Base-by-base conservation (phyloP, 92 coral and sea anemone genomes). In the Hydrozoanthus gracilis region DNA sequence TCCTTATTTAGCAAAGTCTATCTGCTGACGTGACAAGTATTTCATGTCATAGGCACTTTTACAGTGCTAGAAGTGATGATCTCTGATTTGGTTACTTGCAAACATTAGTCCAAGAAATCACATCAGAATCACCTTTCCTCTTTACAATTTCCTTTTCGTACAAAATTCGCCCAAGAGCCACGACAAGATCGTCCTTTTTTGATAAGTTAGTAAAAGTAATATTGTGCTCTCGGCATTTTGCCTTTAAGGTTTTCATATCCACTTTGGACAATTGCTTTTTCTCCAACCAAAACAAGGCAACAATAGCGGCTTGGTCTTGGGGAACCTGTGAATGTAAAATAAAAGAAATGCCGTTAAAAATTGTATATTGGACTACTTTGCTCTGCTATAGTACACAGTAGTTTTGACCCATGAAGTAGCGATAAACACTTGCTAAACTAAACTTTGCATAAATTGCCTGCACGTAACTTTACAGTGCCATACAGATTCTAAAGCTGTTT, bases 301-400 rank as follows among this genome's bases (percentile, higher is more conserved):
- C 68, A 77, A 77, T 55, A 44, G 35, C 68, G 10, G 68, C 82
- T 77, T 77, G 67, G 55, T 54, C 82, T 27, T 27, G 27, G 54
- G 82, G 68, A 5, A 77, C 82, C 82, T 77, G 44, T 50, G 55
- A 76, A 55, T 77, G 68, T 76, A 77, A 77, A 74, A 77, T 55
- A 54, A 77, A 55, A 55, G 68, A 77, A 77, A 77, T 55, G 67
- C 20, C 54, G 82, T 77, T 56, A 35, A n/a, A n/a, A n/a, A n/a
- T n/a, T n/a, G n/a, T n/a, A n/a, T n/a, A n/a, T n/a, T n/a, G n/a
- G n/a, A n/a, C n/a, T n/a, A n/a, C n/a, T n/a, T n/a, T n/a, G n/a
- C n/a, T n/a, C n/a, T n/a, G n/a, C n/a, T n/a, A n/a, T n/a, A n/a
- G n/a, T n/a, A n/a, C n/a, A n/a, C n/a, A n/a, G n/a, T n/a, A n/a